Evolutionary conservation across 2,797 vertebrate genomes (phyloP).

Genomic region (Nyctibius grandis): DNA sequence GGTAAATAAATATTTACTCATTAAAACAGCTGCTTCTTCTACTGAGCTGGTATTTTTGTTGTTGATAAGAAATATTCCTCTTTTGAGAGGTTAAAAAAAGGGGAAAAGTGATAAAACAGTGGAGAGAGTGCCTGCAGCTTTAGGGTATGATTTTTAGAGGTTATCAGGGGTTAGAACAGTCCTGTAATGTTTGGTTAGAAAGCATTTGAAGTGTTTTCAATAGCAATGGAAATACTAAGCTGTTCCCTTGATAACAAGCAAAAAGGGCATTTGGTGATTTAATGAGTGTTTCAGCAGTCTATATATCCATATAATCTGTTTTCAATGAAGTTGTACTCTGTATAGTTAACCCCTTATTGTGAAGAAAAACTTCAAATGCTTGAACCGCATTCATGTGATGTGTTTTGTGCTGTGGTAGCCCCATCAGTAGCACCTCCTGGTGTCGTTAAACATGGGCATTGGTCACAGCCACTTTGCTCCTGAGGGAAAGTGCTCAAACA

Average conservation of each 20-base stretch:
- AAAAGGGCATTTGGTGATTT: neutral
- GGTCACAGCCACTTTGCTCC: neutral
- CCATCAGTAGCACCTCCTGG: neutral
- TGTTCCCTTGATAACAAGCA: neutral
- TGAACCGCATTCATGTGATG: accelerated
- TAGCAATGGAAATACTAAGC: neutral
- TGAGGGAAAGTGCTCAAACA: neutral
- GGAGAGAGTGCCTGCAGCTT: neutral
- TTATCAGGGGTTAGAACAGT: conserved; percentile 49
- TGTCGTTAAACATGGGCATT: accelerated
- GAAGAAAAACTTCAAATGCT: neutral
- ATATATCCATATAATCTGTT: neutral
- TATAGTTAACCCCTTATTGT: neutral
- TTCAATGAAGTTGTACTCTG: neutral
- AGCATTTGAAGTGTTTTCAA: conserved; percentile 44
- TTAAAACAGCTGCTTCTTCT: conserved; percentile 37
- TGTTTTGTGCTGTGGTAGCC: neutral
- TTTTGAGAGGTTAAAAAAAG: conserved; percentile 9
- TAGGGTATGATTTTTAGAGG: conserved; percentile 43
- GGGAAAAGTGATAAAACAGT: conserved; percentile 12
- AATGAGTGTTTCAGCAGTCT: neutral
- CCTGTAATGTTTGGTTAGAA: conserved; percentile 36
- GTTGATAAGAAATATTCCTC: conserved; percentile 30
- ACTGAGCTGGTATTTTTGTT: conserved; percentile 11
- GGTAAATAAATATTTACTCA: conserved; percentile 51